Evolutionary conservation across 2,113 vertebrate genomes (phyloP), one percentile per base, ranked within the genome.

Genomic region (Ciconia boyciana): DNA sequence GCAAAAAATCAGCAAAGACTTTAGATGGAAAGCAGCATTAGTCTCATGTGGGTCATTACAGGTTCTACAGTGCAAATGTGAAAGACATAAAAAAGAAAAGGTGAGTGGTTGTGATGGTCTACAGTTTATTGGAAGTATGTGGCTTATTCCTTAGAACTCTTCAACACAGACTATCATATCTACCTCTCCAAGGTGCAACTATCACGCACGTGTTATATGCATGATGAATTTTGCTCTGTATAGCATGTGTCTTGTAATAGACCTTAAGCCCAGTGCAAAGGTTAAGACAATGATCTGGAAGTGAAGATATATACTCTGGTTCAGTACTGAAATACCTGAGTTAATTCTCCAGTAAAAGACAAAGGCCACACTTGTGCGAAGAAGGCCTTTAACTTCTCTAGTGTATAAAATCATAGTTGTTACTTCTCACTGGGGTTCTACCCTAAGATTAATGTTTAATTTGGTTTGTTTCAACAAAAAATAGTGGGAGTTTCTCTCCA

Each of bases 61-160:
- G 28, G 46, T 96, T 69, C 83, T 98, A 68, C 90, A 84, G 70
- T 96, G 97, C 88, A 97, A 72, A 72, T 97, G 95, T 74, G 89
- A 92, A 86, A 78, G 54, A 44, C 34, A 43, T 7, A 94, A 25
- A 77, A 97, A 88, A 88, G 94, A 91, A 55, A 93, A 58, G 89
- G 94, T 96, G 60, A 96, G 94, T 82, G 32, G 7, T 29, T 39
- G 13, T 34, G 31, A 39, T 16, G 10, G 18, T 36, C 57, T 74
- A 9, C 26, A 51, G 43, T 36, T 82, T 57, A 26, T 13, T 66
- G 74, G 34, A 87, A 77, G 7, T 15, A 36, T 19, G 44, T 49
- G 49, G 28, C 14, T 65, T 62, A 29, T 2, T 92, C 20, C 16
- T 39, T 41, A 71, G 57, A 87, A 52, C 25, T 75, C 28, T 82